These are phyloP conservation scores for Acipenser ruthenus DNA, from an alignment of 2,797 vertebrate genomes.

Conservation along the genomic window DNA sequence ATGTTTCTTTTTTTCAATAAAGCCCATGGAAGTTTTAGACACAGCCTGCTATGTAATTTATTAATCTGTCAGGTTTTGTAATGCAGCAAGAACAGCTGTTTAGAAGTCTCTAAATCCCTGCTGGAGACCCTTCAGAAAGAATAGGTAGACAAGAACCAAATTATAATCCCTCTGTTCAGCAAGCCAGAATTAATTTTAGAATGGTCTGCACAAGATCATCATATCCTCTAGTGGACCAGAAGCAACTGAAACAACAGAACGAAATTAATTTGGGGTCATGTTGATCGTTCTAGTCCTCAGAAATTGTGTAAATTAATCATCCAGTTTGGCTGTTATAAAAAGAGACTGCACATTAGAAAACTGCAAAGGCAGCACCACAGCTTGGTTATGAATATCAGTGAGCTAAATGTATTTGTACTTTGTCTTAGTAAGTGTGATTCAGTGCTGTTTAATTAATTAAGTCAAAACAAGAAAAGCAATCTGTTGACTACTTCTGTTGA, in stretches of 20 bases:
- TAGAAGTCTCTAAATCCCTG: conserved; percentile 47
- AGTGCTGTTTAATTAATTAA: conserved; percentile 18
- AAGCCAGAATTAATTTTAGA: conserved; percentile 45
- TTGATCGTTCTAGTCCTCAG: conserved; percentile 34
- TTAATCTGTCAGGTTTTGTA: conserved; percentile 43
- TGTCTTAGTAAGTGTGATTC: conserved; percentile 17
- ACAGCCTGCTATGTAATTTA: conserved; percentile 35
- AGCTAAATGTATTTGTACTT: conserved; percentile 14
- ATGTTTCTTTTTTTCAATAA: conserved; percentile 1
- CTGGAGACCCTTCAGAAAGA: conserved; percentile 48
- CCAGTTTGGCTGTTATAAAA: conserved; percentile 27
- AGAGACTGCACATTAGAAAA: conserved; percentile 14
- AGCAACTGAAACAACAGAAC: conserved; percentile 25
- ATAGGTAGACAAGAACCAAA: conserved; percentile 43
- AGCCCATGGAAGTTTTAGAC: conserved; percentile 6
- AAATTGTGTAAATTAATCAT: conserved; percentile 48
- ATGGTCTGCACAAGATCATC: conserved; percentile 34
- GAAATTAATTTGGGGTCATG: conserved; percentile 38
- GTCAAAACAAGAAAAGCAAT: background rate
- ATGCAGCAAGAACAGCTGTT: conserved; percentile 54
- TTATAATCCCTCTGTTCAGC: conserved; percentile 17
- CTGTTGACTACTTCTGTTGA: too few relatives aligned
- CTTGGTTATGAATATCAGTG: conserved; percentile 16
- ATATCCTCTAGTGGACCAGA: conserved; percentile 29
- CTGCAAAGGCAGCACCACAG: conserved; percentile 14